phyloP scores from a whole-genome alignment of 2,113 vertebrate species.

The Caranx ignobilis region DNA sequence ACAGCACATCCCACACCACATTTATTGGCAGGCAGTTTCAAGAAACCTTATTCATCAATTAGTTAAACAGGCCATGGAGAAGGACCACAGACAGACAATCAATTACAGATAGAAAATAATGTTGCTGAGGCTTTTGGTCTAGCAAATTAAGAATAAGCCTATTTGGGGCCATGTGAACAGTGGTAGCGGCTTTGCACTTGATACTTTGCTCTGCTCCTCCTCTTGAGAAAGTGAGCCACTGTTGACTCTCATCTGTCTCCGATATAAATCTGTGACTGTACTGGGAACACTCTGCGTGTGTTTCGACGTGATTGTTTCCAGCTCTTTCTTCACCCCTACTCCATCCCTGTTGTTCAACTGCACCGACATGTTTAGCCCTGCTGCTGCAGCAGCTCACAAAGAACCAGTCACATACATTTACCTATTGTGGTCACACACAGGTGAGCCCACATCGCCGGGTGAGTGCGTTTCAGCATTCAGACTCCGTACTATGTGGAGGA shows the following conservation, averaged over 20 bases:
- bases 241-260: background rate
- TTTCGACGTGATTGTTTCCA: background rate
- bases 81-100: background rate
- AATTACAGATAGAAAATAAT: background rate
- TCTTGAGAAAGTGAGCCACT: background rate
- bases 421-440: background rate
- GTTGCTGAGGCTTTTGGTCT: background rate
- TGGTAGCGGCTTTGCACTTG: background rate
- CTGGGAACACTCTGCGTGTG: slow-evolving; percentile 1
- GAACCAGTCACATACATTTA: background rate
- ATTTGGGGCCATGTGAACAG: background rate
- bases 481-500: background rate
- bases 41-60: slow-evolving; percentile 7
- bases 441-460: background rate
- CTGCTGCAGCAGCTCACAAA: background rate
- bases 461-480: background rate
- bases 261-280: slow-evolving; percentile 5
- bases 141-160: background rate
- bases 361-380: background rate
- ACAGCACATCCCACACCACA: background rate
- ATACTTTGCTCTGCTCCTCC: background rate
- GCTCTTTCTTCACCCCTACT: background rate
- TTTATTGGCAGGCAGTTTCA: background rate
- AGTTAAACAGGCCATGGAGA: background rate
- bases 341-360: background rate